Percentiles rank a stretch among this genome's conserved stretches.
Evolutionary conservation across 2,888 invertebrate species (phyloP).

Genomic region (Icerya purchasi): DNA sequence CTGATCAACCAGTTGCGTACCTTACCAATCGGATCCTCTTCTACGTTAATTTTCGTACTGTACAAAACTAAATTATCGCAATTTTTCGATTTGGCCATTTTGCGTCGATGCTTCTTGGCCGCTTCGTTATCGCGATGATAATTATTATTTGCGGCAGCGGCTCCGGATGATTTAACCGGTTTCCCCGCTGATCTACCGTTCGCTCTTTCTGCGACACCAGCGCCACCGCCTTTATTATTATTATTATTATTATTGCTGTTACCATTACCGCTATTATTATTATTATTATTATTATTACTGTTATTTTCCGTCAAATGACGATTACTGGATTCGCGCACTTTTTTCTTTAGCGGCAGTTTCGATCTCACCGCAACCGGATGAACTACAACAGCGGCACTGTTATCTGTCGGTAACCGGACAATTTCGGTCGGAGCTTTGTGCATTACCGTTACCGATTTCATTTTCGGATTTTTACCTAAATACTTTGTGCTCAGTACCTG

Average conservation of each 20-base stretch:
- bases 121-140: constrained; percentile 12
- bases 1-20: constrained; percentile 70
- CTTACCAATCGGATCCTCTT: constrained; percentile 41
- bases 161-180: constrained; percentile 32
- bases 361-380: constrained; percentile 64
- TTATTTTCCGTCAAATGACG: background rate
- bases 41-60: constrained; percentile 20
- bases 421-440: constrained; percentile 78
- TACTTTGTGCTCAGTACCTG: constrained; percentile 61
- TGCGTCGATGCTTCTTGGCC: constrained; percentile 25
- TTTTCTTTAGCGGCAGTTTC: constrained; percentile 67
- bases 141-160: constrained; percentile 20
- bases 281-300: constrained; percentile 18
- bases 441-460: constrained; percentile 70
- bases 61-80: constrained; percentile 44
- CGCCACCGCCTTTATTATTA: constrained; percentile 22
- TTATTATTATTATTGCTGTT: constrained; percentile 23
- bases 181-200: constrained; percentile 22
- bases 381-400: constrained; percentile 37
- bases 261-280: constrained; percentile 11
- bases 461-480: constrained; percentile 60
- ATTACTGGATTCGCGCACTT: constrained; percentile 32
- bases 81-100: constrained; percentile 45
- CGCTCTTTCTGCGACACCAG: constrained; percentile 21
- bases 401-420: constrained; percentile 42